phyloP scores from a whole-genome alignment of 2,113 vertebrate species.

The Bufo bufo region DNA sequence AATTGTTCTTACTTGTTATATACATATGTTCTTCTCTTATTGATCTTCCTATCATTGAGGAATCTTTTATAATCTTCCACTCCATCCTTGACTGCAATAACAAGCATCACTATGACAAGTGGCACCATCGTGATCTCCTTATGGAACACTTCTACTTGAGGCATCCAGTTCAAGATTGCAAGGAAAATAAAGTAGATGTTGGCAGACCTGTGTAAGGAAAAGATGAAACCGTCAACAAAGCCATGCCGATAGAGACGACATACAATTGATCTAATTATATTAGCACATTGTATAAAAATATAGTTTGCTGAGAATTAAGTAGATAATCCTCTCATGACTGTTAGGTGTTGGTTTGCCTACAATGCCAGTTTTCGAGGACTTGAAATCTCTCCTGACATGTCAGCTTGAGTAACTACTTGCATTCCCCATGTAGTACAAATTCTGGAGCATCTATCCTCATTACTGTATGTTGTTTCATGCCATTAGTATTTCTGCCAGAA shows the following conservation, averaged over 20 bases:
- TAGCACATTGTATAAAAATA: too few species aligned
- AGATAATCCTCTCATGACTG: too few species aligned
- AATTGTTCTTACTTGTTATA: slow-evolving; percentile 70
- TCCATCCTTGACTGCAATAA: slow-evolving; percentile 73
- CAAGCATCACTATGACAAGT: slow-evolving; percentile 68
- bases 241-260: neutral
- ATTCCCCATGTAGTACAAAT: too few species aligned
- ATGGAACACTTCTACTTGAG: slow-evolving; percentile 74
- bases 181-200: slow-evolving; percentile 77
- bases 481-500: too few species aligned
- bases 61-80: slow-evolving; percentile 73
- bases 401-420: too few species aligned
- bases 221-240: neutral
- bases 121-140: slow-evolving; percentile 74
- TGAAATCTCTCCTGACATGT: too few species aligned
- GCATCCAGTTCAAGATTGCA: slow-evolving; percentile 74
- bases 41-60: slow-evolving; percentile 70
- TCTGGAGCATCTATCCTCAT: too few species aligned
- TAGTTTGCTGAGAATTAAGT: too few species aligned
- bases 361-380: too few species aligned
- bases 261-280: too few species aligned
- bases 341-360: too few species aligned
- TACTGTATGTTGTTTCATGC: too few species aligned
- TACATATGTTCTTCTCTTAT: slow-evolving; percentile 66
- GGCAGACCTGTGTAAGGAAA: slow-evolving; percentile 68